Evolutionary conservation across 2,888 invertebrate genomes (phyloP), one percentile per base, ranked within the genome.

Genomic region (Bimastos eiseni): DNA sequence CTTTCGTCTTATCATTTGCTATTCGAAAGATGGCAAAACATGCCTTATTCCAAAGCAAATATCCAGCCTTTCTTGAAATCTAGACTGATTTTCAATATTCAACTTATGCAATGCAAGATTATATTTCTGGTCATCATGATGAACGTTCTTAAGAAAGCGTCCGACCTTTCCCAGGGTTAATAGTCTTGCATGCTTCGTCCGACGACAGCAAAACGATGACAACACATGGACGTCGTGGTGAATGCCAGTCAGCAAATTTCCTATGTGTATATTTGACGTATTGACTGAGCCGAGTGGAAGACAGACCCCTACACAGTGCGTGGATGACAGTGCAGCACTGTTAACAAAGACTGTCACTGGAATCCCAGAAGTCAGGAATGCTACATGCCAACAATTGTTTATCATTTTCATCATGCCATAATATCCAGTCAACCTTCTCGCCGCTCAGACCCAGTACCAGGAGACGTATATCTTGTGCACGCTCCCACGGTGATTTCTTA

Each of bases 341-440:
- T 70, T 70, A 70, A 70, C 70, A n/a, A 70, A 70, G 70, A 30
- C 30, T n/a, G n/a, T n/a, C n/a, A n/a, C n/a, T 86, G 37, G 37
- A 86, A 37, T 86, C 86, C 86, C 86, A 86, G 17, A 86, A 34
- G 86, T 86, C 21, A 30, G 3, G 37, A 86, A 37, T 24, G 86
- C 24, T 37, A 33, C 86, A 21, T 86, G 34, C 86, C 86, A 86
- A 36, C 34, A 6, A 36, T 34, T 86, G 34, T 86, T 34, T 86
- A 86, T 37, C 21, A 37, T 86, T 37, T 86, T 86, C 86, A 37
- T 86, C 86, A 86, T 36, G 86, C 86, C 34, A 86, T 86, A 86
- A 86, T 37, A 86, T 86, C 37, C 34, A 34, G 36, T 19, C 86
- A 86, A 86, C 34, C 86, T 34, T 84, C 84, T 84, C 30, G 34